Evolutionary conservation across 1,140 invertebrate genomes (phyloP), one percentile per base, ranked within the genome.

Genomic region (Drosophila ercepeae): DNA sequence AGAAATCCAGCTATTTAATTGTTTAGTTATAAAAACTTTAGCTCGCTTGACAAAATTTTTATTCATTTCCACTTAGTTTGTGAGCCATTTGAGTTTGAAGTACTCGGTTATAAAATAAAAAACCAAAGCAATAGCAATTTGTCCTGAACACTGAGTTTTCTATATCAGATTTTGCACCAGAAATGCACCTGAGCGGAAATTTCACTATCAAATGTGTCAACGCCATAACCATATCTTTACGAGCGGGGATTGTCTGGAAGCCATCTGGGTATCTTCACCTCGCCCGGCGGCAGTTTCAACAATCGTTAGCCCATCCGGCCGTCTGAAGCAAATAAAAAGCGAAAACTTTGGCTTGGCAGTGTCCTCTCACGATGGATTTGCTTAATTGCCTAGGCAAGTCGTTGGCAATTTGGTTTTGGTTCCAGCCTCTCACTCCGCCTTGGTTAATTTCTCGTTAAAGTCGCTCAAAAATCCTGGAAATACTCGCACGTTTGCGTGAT

Each of bases 361-460:
- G 29, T 79, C 73, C 73, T 65, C 59, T 19, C 21, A 19, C 42
- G 25, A 49, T 59, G 45, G 59, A 78, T 71, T 75, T 71, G 55
- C 48, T 86, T 79, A 79, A 83, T 86, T 78, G 51, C 44, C 19
- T 21, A 46, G 25, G 21, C 70, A 51, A 29, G 44, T 44, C 42
- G 64, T 53, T 70, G 57, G 72, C 64, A 54, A 39, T 41, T 54
- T 21, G 32, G 29, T 57, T 48, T 70, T 9, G 25, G 34, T 58
- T 44, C 55, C 23, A 39, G 49, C 61, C 60, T 16, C 60, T 65
- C 48, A n/a, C 29, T 36, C 49, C 63, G 41, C 52, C 64, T 49
- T 21, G 41, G 68, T 18, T 72, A 72, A 53, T 72, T 48, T 78
- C 44, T 55, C 49, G 76, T 74, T 73, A 86, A 86, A 83, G 78